Base-by-base conservation (phyloP, 2,888 invertebrate species). In the Eilema griseolum region DNA sequence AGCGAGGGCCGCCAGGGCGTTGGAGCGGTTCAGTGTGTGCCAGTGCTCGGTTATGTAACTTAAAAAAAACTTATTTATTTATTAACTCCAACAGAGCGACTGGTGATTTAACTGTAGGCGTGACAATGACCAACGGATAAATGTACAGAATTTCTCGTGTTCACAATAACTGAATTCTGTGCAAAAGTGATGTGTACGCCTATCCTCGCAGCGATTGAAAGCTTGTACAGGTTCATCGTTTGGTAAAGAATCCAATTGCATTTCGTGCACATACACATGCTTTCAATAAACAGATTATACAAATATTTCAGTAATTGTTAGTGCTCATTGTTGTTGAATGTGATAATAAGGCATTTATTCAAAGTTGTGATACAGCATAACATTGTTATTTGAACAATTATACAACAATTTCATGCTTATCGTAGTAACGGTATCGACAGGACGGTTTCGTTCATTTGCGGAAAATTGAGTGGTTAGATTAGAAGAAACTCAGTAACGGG, bases 1-100 rank as follows among this genome's bases (percentile, higher is more conserved):
- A 92, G 93, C 91, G 91, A 90, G 89, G 87, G 91, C 94, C 93
- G 93, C 92, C 92, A 83, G 93, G 94, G 93, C 93, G 95, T 92
- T 90, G 92, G 92, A 92, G 89, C 91, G 91, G 89, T 89, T 92
- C 91, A 84, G 87, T 88, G 90, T 88, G 87, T 88, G 85, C 86
- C 87, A 85, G 90, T 90, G 92, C 86, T 89, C 89, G 92, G 92
- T 95, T 95, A 95, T 95, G 92, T 95, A 95, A 95, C 93, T 92
- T 87, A 90, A 90, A 89, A 61, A 84, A 92, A 93, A 94, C 92
- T 93, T 94, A 93, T 93, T 92, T 94, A 93, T 92, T 90, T 92
- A 91, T 92, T 89, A 92, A 91, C 90, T 92, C 84, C 88, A 91
- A 92, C 84, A 89, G 87, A 88, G 88, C 80, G 81, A 80, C 77